Percentiles rank a stretch among this genome's conserved stretches.
Evolutionary conservation across 2,888 invertebrate genomes (phyloP).

Genomic region (Lepidochrysops patricia): DNA sequence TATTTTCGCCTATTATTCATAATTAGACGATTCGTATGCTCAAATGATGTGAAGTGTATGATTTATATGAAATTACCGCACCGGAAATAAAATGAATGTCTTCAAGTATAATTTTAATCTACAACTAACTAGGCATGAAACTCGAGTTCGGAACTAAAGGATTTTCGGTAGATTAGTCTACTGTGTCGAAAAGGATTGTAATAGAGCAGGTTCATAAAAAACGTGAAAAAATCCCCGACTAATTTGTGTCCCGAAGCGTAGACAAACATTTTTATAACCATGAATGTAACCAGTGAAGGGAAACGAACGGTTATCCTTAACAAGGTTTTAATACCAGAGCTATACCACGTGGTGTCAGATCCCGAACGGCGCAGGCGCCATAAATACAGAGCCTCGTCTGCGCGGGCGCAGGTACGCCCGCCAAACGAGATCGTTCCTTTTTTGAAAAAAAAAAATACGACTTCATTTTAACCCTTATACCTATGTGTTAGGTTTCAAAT

Average conservation of each 20-base stretch:
- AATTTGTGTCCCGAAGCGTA: slow-evolving; percentile 25
- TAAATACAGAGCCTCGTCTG: slow-evolving; percentile 70
- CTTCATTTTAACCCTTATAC: slow-evolving; percentile 35
- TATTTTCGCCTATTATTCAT: not conserved
- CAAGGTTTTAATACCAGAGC: slow-evolving; percentile 55
- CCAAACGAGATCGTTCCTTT: slow-evolving; percentile 69
- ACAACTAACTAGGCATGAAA: not conserved
- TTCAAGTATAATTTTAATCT: not conserved
- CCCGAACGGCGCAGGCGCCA: slow-evolving; percentile 54
- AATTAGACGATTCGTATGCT: not conserved
- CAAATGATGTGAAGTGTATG: not conserved
- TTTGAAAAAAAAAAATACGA: slow-evolving; percentile 44
- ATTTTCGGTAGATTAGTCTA: not conserved
- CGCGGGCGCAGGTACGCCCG: slow-evolving; percentile 70
- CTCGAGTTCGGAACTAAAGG: too few relatives aligned
- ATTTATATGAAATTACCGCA: not conserved
- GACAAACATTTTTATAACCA: slow-evolving; percentile 23
- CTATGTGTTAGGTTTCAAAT: slow-evolving; percentile 27
- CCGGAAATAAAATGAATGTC: not conserved
- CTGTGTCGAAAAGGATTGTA: not conserved
- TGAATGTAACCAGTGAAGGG: slow-evolving; percentile 44
- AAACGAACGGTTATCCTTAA: slow-evolving; percentile 62
- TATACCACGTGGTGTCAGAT: slow-evolving; percentile 49
- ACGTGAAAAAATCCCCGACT: slow-evolving; percentile 9
- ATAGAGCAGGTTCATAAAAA: not conserved